phyloP scores from a whole-genome alignment of 2,113 vertebrate genomes.

The Brachyistius frenatus region DNA sequence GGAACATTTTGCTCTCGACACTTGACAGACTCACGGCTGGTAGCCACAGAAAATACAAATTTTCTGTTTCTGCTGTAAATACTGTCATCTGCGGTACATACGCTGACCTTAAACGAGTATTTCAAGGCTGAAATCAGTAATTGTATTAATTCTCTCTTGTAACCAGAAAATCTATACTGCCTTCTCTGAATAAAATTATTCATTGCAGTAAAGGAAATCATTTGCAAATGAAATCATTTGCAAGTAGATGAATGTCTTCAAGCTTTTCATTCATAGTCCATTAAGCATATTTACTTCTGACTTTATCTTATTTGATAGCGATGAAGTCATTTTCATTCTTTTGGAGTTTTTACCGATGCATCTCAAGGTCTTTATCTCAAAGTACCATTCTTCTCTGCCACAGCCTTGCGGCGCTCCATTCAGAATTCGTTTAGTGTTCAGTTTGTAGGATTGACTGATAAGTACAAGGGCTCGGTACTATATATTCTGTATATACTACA shows the following conservation, averaged over 20 bases:
- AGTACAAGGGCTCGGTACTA: not conserved
- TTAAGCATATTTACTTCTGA: slow-evolving; percentile 18
- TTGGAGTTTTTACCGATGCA: slow-evolving; percentile 39
- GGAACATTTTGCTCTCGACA: slow-evolving; percentile 51
- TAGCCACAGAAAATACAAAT: slow-evolving; percentile 24
- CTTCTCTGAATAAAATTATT: not conserved
- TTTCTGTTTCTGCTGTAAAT: slow-evolving; percentile 25
- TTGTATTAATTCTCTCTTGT: slow-evolving; percentile 1
- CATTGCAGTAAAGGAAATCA: not conserved
- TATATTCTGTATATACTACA: not conserved
- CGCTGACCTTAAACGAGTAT: slow-evolving; percentile 22
- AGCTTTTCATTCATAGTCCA: not conserved
- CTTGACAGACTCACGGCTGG: slow-evolving; percentile 33
- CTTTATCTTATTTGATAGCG: not conserved
- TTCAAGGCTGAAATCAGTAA: slow-evolving; percentile 24
- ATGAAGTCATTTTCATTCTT: slow-evolving; percentile 20
- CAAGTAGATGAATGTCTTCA: slow-evolving; percentile 9
- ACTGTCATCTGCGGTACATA: slow-evolving; percentile 28
- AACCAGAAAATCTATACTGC: not conserved
- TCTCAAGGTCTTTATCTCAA: slow-evolving; percentile 41
- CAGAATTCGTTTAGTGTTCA: slow-evolving; percentile 18
- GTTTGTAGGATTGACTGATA: slow-evolving; percentile 9
- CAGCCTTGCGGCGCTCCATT: slow-evolving; percentile 14
- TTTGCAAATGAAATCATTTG: not conserved
- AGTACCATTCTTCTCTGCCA: slow-evolving; percentile 20